Base-by-base conservation (phyloP, 1,140 invertebrate species). In the Nasonia giraulti region DNA sequence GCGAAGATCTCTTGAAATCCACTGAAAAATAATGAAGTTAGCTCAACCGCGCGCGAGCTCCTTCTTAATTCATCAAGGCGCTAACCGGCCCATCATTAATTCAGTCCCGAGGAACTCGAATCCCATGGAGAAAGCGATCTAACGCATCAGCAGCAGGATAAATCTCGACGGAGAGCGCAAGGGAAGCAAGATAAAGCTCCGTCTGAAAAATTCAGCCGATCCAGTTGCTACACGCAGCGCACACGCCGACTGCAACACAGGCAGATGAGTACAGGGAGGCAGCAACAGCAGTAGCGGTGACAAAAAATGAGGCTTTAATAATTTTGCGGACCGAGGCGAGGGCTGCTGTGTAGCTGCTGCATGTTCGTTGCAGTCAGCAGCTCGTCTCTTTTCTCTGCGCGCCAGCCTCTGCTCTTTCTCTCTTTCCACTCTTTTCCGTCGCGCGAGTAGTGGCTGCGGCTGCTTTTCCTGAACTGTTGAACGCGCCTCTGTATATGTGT, bases 231-330 rank as follows among this genome's bases (percentile, higher is more conserved):
- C 23, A 71, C 31, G 68, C 23, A 71, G 68, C 17, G 40, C 44
- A 50, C n/a, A 14, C n/a, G 17, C 55, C 4, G 14, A 20, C 55
- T 8, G 20, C 68, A 66, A 20, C 55, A 62, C 55, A 20, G 14
- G 20, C 0, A 27, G 27, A 27, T 27, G 27, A 27, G 27, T 27
- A 1, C 1, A 71, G n/a, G 7, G 11, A 71, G 68, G 68, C 5
- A 71, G 27, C 17, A 55, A n/a, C 74, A 33, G 74, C 33, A 37
- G 33, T 6, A 37, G 20, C 74, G 37, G 40, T 3, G 3, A 12
- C 23, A 31, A 81, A 73, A 80, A 80, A 80, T 69, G 62, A 68
- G 78, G 62, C 79, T 71, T 80, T 80, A 80, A 80, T 80, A 80
- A 80, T 80, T 80, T 71, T 40, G 79, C n/a, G 37, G 79, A 20